Conservation (phyloP, 1,140 invertebrate genomes). For the Calliphora vicina region DNA sequence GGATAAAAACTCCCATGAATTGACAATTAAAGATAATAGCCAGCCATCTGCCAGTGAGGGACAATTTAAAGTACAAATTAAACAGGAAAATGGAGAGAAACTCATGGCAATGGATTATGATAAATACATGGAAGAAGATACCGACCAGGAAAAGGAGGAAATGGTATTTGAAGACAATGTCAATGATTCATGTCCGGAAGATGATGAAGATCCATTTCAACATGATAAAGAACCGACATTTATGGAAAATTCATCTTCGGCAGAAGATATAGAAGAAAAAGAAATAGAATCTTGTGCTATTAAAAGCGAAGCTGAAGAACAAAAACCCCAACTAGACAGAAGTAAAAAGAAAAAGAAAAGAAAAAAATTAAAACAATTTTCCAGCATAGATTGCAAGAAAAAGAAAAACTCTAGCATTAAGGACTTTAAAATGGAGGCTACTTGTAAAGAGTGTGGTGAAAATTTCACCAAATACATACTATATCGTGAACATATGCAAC, state of each 20-base stretch:
- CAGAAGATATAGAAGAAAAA: background rate
- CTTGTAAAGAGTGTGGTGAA: slow-evolving; percentile 26
- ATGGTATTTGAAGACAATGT: background rate
- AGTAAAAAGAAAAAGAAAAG: background rate
- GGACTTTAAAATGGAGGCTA: slow-evolving; percentile 13
- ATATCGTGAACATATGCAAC: slow-evolving; percentile 35
- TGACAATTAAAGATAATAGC: background rate
- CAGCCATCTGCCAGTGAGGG: background rate
- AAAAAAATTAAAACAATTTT: background rate
- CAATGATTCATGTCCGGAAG: background rate
- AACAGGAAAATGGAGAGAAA: slow-evolving; percentile 21
- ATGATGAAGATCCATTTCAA: background rate
- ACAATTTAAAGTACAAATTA: background rate
- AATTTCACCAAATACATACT: background rate
- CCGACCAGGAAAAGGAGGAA: background rate
- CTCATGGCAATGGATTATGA: background rate
- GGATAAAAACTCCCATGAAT: slow-evolving; percentile 16
- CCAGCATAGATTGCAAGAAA: background rate
- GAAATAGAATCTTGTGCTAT: background rate
- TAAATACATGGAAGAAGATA: slow-evolving; percentile 34
- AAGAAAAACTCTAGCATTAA: background rate
- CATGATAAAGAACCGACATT: background rate
- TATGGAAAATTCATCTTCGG: background rate
- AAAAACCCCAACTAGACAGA: background rate
- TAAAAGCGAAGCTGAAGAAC: background rate